Evolutionary conservation across 2,797 vertebrate genomes (phyloP).

Genomic region (Gila robusta): DNA sequence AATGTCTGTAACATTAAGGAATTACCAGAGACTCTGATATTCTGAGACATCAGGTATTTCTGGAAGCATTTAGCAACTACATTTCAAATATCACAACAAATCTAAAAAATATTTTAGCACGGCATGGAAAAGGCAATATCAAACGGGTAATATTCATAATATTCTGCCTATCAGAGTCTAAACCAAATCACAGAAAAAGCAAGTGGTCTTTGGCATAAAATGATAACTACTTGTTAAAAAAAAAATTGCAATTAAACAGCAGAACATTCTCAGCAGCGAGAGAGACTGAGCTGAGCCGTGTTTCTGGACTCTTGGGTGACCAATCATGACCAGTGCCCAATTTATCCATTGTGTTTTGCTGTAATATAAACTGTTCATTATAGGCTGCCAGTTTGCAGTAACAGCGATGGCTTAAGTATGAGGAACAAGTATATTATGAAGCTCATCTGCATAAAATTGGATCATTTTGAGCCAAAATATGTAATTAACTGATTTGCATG

Average conservation of each 20-base stretch:
- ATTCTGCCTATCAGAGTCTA: background rate
- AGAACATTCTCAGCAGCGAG: background rate
- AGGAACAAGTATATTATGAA: constrained; percentile 33
- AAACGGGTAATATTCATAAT: background rate
- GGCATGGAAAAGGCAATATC: background rate
- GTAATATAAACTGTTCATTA: constrained; percentile 33
- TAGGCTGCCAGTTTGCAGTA: constrained; percentile 5
- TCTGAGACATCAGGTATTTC: background rate
- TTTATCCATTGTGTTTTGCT: constrained; percentile 30
- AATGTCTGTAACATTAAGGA: background rate
- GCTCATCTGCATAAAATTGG: constrained; percentile 37
- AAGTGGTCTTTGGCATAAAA: constrained; percentile 2
- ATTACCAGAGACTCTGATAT: background rate
- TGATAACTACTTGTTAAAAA: background rate
- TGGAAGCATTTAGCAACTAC: background rate
- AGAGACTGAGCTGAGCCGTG: background rate
- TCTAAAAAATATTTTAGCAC: background rate
- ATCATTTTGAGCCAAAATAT: constrained; percentile 15
- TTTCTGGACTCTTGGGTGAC: constrained; percentile 33
- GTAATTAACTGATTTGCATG: constrained; percentile 30
- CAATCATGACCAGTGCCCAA: constrained; percentile 38
- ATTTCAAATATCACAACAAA: constrained; percentile 9
- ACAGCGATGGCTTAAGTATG: background rate
- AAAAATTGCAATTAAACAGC: background rate
- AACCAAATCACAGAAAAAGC: background rate